Percentiles rank a stretch among this genome's conserved stretches.
Evolutionary conservation across 2,888 invertebrate species (phyloP).

Genomic region (Acrocyrtus sp.): DNA sequence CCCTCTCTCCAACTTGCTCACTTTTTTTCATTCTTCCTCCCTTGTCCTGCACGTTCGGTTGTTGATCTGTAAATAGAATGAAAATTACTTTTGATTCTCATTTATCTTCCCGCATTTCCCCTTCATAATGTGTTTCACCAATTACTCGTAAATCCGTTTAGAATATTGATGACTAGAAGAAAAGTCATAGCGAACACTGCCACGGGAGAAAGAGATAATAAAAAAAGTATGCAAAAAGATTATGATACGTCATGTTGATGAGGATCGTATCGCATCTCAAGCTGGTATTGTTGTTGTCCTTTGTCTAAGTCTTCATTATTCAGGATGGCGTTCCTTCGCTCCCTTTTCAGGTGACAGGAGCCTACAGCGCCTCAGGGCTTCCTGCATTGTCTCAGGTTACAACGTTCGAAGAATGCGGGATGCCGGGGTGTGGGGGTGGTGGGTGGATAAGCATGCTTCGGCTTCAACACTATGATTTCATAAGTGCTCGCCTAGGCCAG

Average conservation of each 20-base stretch:
- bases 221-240: too few species aligned
- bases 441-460: constrained; percentile 12
- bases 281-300: constrained; percentile 12
- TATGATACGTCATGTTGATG: neutral
- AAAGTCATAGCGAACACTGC: neutral
- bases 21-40: too few species aligned
- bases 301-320: constrained; percentile 40
- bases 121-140: constrained; percentile 29
- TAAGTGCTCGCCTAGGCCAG: too few species aligned
- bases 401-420: neutral
- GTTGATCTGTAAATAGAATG: constrained; percentile 53
- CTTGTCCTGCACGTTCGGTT: constrained; percentile 27
- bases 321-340: constrained; percentile 7
- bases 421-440: neutral
- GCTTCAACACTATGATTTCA: neutral
- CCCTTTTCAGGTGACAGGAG: constrained; percentile 2
- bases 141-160: constrained; percentile 22
- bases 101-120: constrained; percentile 42
- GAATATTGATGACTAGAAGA: neutral
- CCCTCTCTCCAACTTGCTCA: neutral
- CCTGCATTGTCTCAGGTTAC: constrained; percentile 7
- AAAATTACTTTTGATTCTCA: constrained; percentile 46
- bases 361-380: constrained; percentile 34
- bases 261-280: neutral
- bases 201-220: too few species aligned